phyloP scores from a whole-genome alignment of 2,888 invertebrate species.

The Agonum fuliginosum region DNA sequence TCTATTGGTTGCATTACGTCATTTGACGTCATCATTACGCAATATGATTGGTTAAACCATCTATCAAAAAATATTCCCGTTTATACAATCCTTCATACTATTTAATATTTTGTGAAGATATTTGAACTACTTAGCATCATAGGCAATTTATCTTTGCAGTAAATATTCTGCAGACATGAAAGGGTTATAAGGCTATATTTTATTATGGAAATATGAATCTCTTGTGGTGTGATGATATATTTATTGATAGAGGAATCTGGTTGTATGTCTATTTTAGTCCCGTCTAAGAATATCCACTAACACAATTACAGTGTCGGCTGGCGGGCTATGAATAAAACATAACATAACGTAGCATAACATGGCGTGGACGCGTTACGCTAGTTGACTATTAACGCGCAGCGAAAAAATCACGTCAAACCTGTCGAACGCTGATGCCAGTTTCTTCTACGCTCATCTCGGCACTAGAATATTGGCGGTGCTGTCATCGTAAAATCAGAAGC shows the following conservation, averaged over 20 bases:
- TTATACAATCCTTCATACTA: too few relatives aligned
- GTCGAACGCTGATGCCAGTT: too few relatives aligned
- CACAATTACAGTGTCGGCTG: slow-evolving; percentile 23
- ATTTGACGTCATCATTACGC: too few relatives aligned
- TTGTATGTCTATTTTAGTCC: slow-evolving; percentile 21
- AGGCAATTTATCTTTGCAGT: background rate
- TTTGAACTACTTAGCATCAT: too few relatives aligned
- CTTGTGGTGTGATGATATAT: background rate
- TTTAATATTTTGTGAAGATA: too few relatives aligned
- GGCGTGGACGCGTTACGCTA: background rate
- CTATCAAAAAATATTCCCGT: too few relatives aligned
- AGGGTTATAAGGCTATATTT: slow-evolving; percentile 5
- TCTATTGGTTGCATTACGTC: too few relatives aligned
- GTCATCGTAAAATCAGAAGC: too few relatives aligned
- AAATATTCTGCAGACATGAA: background rate
- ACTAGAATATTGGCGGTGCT: too few relatives aligned
- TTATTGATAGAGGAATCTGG: background rate
- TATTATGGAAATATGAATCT: slow-evolving; percentile 30
- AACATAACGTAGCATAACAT: background rate
- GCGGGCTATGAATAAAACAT: slow-evolving; percentile 29
- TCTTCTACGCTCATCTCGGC: too few relatives aligned
- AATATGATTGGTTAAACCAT: too few relatives aligned
- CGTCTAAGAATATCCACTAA: slow-evolving; percentile 6
- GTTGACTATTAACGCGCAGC: background rate
- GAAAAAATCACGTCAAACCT: too few relatives aligned